A percentile compares a stretch with the other conserved stretches of the same genome.
These are phyloP conservation scores for Pedetes capensis DNA, from an alignment of 2,113 vertebrate species.

Conservation along the genomic window DNA sequence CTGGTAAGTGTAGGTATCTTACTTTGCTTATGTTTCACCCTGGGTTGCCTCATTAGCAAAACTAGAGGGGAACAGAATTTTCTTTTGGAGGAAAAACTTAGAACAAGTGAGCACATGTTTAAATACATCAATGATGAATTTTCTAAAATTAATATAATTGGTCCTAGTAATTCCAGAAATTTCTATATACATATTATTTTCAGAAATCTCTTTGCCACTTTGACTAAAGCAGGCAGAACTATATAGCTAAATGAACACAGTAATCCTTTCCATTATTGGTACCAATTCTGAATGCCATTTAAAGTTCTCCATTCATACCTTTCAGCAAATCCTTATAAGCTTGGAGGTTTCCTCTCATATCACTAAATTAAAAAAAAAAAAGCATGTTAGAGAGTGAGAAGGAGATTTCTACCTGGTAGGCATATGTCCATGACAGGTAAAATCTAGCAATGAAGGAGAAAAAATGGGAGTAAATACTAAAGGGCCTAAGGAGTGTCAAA, in stretches of 20 bases:
- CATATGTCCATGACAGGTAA: background rate
- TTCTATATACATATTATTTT: background rate
- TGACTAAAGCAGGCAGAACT: background rate
- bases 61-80: background rate
- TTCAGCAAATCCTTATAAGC: background rate
- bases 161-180: background rate
- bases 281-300: background rate
- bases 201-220: background rate
- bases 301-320: background rate
- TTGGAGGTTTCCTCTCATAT: background rate
- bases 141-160: background rate
- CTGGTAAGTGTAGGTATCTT: background rate
- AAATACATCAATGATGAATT: background rate
- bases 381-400: background rate
- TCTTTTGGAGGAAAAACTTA: background rate
- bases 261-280: background rate
- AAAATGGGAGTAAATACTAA: background rate
- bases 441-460: background rate
- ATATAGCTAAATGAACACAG: background rate
- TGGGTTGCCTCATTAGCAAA: background rate
- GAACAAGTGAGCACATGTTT: background rate
- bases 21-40: background rate
- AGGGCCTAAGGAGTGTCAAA: background rate
- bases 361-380: background rate
- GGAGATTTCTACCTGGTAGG: background rate